Base-by-base conservation (phyloP, 1,140 invertebrate genomes). In the Drosophila ironensis region DNA sequence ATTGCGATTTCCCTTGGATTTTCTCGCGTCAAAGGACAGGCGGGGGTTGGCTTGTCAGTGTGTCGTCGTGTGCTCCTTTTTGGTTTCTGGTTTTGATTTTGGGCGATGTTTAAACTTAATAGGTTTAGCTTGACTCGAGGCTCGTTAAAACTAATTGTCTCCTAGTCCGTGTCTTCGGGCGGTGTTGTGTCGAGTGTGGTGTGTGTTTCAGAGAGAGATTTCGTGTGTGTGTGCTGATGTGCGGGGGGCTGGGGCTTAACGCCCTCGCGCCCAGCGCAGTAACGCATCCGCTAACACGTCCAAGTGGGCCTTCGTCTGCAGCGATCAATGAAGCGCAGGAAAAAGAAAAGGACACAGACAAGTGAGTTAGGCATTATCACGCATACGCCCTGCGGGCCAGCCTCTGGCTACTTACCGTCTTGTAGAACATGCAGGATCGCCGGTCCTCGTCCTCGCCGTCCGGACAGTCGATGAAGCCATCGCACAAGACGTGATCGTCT, bases 341-440 rank as follows among this genome's bases (percentile, higher is more conserved):
- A 52, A 20, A 4, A 9, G 4, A 17, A 12, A 54, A 37, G 6
- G 7, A n/a, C 6, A n/a, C n/a, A n/a, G n/a, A n/a, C n/a, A n/a
- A n/a, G n/a, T n/a, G n/a, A n/a, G n/a, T n/a, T n/a, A n/a, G n/a
- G n/a, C n/a, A n/a, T n/a, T n/a, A n/a, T n/a, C n/a, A n/a, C n/a
- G n/a, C n/a, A 37, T 53, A 42, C 41, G 30, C 4, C 3, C 1
- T 1, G 17, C 5, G 3, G 8, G 4, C 12, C 2, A 3, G 1
- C 1, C 91, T 27, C 9, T 8, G 14, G 3, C 7, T 30, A 70
- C 92, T 93, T 93, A 98, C 97, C 93, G 97, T 98, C 94, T 98
- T 98, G 91, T 98, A 98, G 92, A 98, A 98, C 96, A 98, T 97
- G 92, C 97, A 98, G 45, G 95, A 95, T 90, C 97, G 95, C 87